Base-by-base conservation (phyloP, 2,113 vertebrate genomes). In the Hippocampus comes region DNA sequence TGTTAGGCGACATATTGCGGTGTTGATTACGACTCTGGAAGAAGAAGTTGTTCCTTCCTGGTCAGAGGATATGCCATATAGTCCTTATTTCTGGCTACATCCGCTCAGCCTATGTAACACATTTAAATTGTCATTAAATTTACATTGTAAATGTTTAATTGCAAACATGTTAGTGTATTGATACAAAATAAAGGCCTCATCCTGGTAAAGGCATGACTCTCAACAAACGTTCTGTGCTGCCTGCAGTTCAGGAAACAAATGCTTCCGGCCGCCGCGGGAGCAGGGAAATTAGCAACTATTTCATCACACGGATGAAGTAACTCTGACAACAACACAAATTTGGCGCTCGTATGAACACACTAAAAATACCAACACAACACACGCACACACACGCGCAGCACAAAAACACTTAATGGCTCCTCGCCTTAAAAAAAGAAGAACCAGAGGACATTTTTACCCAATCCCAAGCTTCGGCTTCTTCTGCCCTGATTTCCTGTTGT, bases 401-500 rank as follows among this genome's bases (percentile, higher is more conserved):
- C 56, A 14, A 11, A 57, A 9, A 57, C 56, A 57, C 9, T 60
- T 30, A 27, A 17, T 12, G 57, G 57, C 25, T 60, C 12, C 57
- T 27, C 30, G 57, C 57, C 27, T 60, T 15, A 27, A 59, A 60
- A 25, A 20, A 49, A 49, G 15, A 60, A 30, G 6, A 15, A 15
- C 57, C 25, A 7, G 15, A 60, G 15, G 57, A 80, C 70, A 0
- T 17, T 4, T 0, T 51, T 15, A 21, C 53, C 79, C 78, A 76
- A 79, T 82, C 67, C 71, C 30, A 84, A 57, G 34, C 25, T 60
- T 56, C 64, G 18, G 15, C 59, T 27, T 48, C 38, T 51, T 42
- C 67, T 51, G 74, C 71, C 72, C 86, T 57, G 63, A 70, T 84
- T 74, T 59, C 72, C 66, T 68, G 30, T 75, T 74, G 48, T 5